Evolutionary conservation across 2,113 vertebrate genomes (phyloP).

Genomic region (Mixornis gularis): DNA sequence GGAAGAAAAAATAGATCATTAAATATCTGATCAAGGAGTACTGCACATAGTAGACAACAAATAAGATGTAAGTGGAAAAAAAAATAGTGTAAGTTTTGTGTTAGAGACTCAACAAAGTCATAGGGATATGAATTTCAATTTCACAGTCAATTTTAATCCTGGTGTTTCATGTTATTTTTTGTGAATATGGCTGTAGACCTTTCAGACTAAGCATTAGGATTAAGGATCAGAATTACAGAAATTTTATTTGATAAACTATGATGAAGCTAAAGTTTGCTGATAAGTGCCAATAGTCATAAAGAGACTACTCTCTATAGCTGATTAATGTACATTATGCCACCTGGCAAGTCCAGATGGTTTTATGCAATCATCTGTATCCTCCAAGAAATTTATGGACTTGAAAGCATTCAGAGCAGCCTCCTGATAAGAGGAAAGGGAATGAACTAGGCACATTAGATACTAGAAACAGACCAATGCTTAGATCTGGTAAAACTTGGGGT

Average conservation of each 20-base stretch:
- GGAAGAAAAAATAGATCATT: not conserved
- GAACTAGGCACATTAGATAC: not conserved
- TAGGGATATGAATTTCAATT: not conserved
- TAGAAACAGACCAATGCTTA: not conserved
- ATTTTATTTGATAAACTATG: not conserved
- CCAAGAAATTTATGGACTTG: not conserved
- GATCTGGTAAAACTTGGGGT: not conserved
- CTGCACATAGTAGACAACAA: not conserved
- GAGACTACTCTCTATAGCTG: not conserved
- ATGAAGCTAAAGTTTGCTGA: not conserved
- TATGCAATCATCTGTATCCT: not conserved
- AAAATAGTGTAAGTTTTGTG: not conserved
- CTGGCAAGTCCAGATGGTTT: slow-evolving; percentile 10
- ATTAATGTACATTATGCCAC: not conserved
- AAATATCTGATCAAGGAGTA: not conserved
- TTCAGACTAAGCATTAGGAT: not conserved
- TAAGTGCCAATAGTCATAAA: not conserved
- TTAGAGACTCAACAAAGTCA: not conserved
- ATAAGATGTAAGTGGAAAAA: not conserved
- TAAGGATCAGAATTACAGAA: not conserved
- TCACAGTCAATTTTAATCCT: not conserved
- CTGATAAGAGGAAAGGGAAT: not conserved
- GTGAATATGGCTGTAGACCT: not conserved
- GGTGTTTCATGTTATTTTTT: not conserved
- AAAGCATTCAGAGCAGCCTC: not conserved